Evolutionary conservation across 2,888 invertebrate genomes (phyloP), one percentile per base, ranked within the genome.

Genomic region (Dynastes hyllus): DNA sequence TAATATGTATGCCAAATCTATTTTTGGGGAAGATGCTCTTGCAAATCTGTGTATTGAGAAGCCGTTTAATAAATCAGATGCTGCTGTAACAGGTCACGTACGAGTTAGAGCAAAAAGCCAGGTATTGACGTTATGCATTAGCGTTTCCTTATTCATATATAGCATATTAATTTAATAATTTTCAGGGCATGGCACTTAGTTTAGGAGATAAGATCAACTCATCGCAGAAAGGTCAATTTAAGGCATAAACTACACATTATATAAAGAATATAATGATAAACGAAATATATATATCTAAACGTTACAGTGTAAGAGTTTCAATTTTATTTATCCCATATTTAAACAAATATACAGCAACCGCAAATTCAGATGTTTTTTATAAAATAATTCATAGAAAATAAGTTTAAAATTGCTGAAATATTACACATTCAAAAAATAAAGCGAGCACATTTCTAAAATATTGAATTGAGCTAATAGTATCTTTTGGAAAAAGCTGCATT

Each of bases 31-130:
- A 90, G 98, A 99, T 90, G 99, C 99, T 2, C 91, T 99, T 84
- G 99, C 99, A 81, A 99, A 99, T 92, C 93, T 99, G 85, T 98
- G 98, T 89, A 97, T 99, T 86, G 99, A 99, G 91, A 97, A 97
- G 86, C 95, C 96, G 50, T 92, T 97, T 81, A 95, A 96, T 89
- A 96, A 96, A 87, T 93, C 94, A 11, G 93, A 94, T 85, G 95
- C 97, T 61, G 94, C 98, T 76, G 98, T 99, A 16, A 95, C 95
- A 16, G 99, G 99, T 0, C 99, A 99, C 89, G 98, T 99, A 88
- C 92, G 99, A 84, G 99, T 99, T 85, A 92, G 99, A 81, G 99
- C 99, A 80, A 99, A 99, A 91, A 98, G 97, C 87, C 99, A 99
- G 94, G 97, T 96, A 88, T 85, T n/a, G n/a, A 53, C 45, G 85